These are phyloP conservation scores for Rachycentron canadum DNA, from an alignment of 2,797 vertebrate species.

Conservation along the genomic window DNA sequence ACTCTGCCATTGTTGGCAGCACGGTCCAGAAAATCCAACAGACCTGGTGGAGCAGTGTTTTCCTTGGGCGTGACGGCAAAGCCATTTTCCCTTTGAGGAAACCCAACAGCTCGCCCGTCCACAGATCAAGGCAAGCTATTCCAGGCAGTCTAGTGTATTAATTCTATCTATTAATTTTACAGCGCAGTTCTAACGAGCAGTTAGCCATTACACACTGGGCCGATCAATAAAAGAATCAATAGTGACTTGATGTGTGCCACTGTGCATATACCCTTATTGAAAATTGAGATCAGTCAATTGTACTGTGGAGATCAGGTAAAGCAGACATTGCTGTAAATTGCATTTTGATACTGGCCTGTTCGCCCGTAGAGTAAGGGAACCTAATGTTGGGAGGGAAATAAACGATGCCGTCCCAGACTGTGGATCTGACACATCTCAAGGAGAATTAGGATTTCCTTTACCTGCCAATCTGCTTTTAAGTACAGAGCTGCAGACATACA, in stretches of 20 bases:
- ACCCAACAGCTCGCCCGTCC: not conserved
- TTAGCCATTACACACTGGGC: not conserved
- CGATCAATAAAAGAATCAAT: conserved; percentile 12
- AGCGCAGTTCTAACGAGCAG: not conserved
- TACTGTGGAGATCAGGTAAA: not conserved
- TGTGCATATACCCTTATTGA: not conserved
- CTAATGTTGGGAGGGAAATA: not conserved
- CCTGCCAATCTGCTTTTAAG: conserved; percentile 18
- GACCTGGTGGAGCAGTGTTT: conserved; percentile 10
- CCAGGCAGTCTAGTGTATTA: not conserved
- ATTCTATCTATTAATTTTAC: not conserved
- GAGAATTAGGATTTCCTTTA: conserved; percentile 37
- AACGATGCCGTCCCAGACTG: not conserved
- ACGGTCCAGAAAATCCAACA: not conserved
- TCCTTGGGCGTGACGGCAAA: conserved; percentile 7
- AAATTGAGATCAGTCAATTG: conserved; percentile 9
- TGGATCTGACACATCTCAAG: conserved; percentile 31
- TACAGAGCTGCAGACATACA: conserved; percentile 1
- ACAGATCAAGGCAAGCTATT: not conserved
- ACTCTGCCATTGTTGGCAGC: conserved; percentile 22
- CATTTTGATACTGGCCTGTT: conserved; percentile 27
- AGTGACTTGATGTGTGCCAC: not conserved
- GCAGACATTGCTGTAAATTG: conserved; percentile 22
- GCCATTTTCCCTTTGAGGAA: not conserved
- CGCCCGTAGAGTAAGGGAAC: not conserved